These are phyloP conservation scores for Rhagologus leucostigma DNA, from an alignment of 2,113 vertebrate genomes.

Conservation along the genomic window DNA sequence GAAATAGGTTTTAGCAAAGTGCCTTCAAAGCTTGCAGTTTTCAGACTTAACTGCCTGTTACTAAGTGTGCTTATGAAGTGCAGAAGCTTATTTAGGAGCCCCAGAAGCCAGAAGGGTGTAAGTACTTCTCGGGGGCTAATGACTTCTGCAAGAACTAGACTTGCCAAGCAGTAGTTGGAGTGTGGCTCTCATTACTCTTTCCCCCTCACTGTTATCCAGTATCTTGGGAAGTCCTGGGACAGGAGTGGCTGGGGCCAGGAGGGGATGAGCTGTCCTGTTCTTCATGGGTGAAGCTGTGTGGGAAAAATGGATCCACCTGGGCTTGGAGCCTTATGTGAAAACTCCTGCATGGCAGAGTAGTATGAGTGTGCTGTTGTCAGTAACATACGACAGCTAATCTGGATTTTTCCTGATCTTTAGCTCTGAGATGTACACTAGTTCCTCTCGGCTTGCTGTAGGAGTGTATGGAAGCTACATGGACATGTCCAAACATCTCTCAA, in stretches of 20 bases:
- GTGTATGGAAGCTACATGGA: background rate
- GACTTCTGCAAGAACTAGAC: background rate
- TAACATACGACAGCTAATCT: background rate
- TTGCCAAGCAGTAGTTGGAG: background rate
- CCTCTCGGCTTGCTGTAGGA: background rate
- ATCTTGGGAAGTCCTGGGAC: background rate
- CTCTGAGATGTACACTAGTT: background rate
- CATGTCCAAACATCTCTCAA: background rate
- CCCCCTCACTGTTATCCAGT: background rate
- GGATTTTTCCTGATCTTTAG: background rate
- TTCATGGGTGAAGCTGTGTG: background rate
- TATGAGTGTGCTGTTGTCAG: background rate
- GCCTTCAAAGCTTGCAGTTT: background rate
- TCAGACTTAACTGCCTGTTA: background rate
- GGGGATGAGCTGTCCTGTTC: background rate
- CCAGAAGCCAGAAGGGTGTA: background rate
- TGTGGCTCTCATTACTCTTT: fast-evolving
- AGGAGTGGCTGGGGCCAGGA: background rate
- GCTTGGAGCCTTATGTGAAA: background rate
- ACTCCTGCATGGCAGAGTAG: background rate
- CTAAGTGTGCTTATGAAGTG: background rate
- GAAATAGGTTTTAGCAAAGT: background rate
- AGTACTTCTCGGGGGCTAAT: background rate
- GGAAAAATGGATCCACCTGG: background rate
- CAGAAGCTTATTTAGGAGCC: background rate